phyloP scores from a whole-genome alignment of 2,113 vertebrate species.

The Galeopterus variegatus region DNA sequence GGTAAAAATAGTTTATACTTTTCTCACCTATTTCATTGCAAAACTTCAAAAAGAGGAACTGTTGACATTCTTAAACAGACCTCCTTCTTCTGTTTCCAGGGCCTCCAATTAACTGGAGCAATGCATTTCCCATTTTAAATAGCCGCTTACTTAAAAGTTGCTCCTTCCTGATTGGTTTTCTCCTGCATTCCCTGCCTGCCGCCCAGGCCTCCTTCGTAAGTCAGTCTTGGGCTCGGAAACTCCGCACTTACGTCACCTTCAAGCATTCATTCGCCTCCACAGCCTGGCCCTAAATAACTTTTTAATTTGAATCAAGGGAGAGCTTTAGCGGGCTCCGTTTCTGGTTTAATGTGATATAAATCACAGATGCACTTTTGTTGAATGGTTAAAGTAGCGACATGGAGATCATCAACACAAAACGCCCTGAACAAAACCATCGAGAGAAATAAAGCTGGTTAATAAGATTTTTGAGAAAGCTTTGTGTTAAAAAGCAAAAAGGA shows the following conservation, averaged over 20 bases:
- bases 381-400: constrained; percentile 96
- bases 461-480: constrained; percentile 96
- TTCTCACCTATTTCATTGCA: constrained; percentile 39
- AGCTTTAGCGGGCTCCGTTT: constrained; percentile 88
- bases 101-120: not conserved
- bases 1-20: not conserved
- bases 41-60: constrained; percentile 54
- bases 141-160: not conserved
- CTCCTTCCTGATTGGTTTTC: not conserved
- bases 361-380: constrained; percentile 96
- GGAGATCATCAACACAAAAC: constrained; percentile 91
- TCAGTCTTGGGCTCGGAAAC: not conserved
- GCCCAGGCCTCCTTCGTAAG: not conserved
- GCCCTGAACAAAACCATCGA: constrained; percentile 94
- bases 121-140: not conserved
- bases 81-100: constrained; percentile 48
- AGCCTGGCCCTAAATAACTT: constrained; percentile 87
- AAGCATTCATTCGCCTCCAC: constrained; percentile 74
- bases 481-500: constrained; percentile 92
- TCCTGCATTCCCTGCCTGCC: accelerated
- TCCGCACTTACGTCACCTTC: constrained; percentile 50
- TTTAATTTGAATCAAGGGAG: constrained; percentile 91
- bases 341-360: constrained; percentile 95
- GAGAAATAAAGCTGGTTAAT: constrained; percentile 96
- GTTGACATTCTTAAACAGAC: not conserved